Percentiles rank a stretch among this genome's conserved stretches.
Conservation (phyloP, 1,140 invertebrate genomes). For the Aradophagus sp. region DNA sequence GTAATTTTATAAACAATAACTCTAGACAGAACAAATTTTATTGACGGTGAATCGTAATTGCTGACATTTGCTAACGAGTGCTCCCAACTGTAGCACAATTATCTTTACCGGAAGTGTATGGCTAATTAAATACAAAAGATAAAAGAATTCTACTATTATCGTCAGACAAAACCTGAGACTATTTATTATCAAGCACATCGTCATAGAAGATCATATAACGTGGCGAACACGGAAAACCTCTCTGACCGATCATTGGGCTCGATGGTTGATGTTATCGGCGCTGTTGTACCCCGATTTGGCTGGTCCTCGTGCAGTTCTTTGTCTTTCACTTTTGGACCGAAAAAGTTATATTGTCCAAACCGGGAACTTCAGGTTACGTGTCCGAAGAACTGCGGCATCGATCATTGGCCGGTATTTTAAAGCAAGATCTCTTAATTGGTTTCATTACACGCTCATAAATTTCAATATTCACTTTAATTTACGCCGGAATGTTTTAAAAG, state of each 20-base stretch:
- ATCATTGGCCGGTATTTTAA: conserved; percentile 12
- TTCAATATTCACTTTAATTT: background rate
- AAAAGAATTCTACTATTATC: conserved; percentile 71
- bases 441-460: conserved; percentile 7
- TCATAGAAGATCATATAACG: conserved; percentile 73
- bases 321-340: conserved; percentile 33
- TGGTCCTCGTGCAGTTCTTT: conserved; percentile 36
- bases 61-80: no score
- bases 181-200: conserved; percentile 72
- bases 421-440: conserved; percentile 12
- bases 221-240: conserved; percentile 75
- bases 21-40: no score
- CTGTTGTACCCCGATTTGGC: conserved; percentile 66
- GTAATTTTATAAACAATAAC: no score
- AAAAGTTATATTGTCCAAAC: conserved; percentile 45
- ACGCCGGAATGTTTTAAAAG: background rate
- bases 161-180: conserved; percentile 73
- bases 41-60: no score
- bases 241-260: conserved; percentile 69
- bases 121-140: no score
- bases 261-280: conserved; percentile 73
- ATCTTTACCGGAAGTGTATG: no score
- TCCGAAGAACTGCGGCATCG: conserved; percentile 12
- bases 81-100: no score
- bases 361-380: conserved; percentile 21